Evolutionary conservation across 2,888 invertebrate genomes (phyloP).

Genomic region (Alviniconcha strummeri): DNA sequence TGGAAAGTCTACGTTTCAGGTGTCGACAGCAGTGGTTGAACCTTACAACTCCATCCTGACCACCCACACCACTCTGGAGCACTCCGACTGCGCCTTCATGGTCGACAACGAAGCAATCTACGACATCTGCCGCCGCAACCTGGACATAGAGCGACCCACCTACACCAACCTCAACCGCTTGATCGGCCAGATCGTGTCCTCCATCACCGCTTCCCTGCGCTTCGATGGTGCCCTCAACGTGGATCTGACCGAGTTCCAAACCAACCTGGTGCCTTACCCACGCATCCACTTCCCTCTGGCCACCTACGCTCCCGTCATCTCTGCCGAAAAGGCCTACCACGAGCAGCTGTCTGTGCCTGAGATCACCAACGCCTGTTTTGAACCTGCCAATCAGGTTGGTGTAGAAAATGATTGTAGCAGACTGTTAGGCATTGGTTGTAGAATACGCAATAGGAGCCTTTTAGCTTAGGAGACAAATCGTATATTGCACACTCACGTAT

Average conservation of each 20-base stretch:
- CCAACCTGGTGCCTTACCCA: constrained; percentile 72
- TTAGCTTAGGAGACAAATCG: no score
- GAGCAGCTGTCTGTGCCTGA: constrained; percentile 77
- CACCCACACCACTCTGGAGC: constrained; percentile 81
- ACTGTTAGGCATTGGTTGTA: no score
- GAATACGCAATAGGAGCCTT: no score
- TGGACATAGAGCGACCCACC: constrained; percentile 41
- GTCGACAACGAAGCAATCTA: constrained; percentile 44
- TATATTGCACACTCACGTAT: no score
- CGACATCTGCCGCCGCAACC: constrained; percentile 43
- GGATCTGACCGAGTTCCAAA: constrained; percentile 76
- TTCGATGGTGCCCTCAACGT: constrained; percentile 71
- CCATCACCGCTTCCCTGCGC: constrained; percentile 63
- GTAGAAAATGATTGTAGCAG: no score
- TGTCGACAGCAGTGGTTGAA: constrained; percentile 39
- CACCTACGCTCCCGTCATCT: constrained; percentile 86
- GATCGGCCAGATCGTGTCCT: constrained; percentile 40
- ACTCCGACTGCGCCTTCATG: constrained; percentile 88
- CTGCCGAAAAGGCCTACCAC: constrained; percentile 86
- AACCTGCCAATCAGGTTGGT: constrained; percentile 18
- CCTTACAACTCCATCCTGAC: constrained; percentile 44
- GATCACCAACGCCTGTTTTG: constrained; percentile 85
- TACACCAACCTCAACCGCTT: constrained; percentile 46
- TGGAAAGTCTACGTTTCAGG: constrained; percentile 1
- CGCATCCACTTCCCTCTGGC: constrained; percentile 87